Base-by-base conservation (phyloP, 2,888 invertebrate species). In the Chromoteleia sp. region DNA sequence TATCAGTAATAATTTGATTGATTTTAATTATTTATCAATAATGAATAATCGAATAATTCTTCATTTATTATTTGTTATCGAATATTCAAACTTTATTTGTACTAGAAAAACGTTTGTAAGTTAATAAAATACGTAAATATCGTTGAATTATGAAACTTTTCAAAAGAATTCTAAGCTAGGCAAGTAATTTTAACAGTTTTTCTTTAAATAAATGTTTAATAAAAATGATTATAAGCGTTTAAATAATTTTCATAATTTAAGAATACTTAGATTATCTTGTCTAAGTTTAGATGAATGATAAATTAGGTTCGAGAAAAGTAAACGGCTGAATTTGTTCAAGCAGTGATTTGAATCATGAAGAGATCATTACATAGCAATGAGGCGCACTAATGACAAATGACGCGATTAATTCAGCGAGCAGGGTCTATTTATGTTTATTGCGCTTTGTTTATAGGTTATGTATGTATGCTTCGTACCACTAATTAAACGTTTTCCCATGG, bases 401-500 rank as follows among this genome's bases (percentile, higher is more conserved):
- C 54, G 36, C 21, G 61, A 77, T 81, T 77, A 77, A 77, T 61
- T 77, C 81, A 74, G 45, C 33, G 63, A 77, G 73, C 56, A 15
- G 10, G 45, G 41, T 25, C 54, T 58, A 61, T 76, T 74, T 74
- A 61, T 74, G 39, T 56, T 76, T 73, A 77, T 81, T 73, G 61
- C 19, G 39, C 77, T 77, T 77, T 73, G 61, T 73, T 61, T 68
- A 56, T 59, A 30, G 54, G 17, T 61, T 52, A 81, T 63, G 68
- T 70, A 74, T 75, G 56, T 76, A 65, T 67, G 39, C 17, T 59
- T 54, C 30, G 48, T 58, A 36, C 21, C 71, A 50, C 73, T 81
- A 81, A 81, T 81, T 74, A 76, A 73, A 73, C 48, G 73, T 77
- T 81, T 81, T 81, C 81, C 81, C 81, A 81, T 77, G 81, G 74